Evolutionary conservation across 2,888 invertebrate genomes (phyloP).

Genomic region (Germaria angustata): DNA sequence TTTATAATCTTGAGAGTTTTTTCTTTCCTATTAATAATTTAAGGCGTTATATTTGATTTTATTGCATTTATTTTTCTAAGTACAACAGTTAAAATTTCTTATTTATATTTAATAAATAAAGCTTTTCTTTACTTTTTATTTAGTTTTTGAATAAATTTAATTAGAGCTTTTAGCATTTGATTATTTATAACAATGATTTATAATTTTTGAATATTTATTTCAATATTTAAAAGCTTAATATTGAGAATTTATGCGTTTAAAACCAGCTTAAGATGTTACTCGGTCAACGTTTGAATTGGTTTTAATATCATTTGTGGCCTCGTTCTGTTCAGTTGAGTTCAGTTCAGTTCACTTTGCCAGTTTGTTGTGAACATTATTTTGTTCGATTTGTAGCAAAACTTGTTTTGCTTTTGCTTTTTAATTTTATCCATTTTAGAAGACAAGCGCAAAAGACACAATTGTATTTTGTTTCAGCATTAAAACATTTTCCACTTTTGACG

Average conservation of each 20-base stretch:
- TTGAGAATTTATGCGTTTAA: constrained; percentile 3
- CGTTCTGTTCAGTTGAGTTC: constrained; percentile 34
- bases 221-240: not conserved
- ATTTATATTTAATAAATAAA: constrained; percentile 22
- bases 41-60: constrained; percentile 26
- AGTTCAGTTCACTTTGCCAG: constrained; percentile 12
- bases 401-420: constrained; percentile 24
- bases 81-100: constrained; percentile 24
- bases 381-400: constrained; percentile 21
- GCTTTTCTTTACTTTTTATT: constrained; percentile 42
- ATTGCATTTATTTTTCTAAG: not conserved
- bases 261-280: constrained; percentile 53
- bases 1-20: not conserved
- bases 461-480: constrained; percentile 3
- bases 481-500: not conserved
- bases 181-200: not conserved
- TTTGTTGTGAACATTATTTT: constrained; percentile 39
- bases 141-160: not conserved
- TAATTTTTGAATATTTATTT: constrained; percentile 3
- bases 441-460: constrained; percentile 59
- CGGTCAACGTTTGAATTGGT: constrained; percentile 62
- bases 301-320: constrained; percentile 60
- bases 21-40: constrained; percentile 10
- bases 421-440: constrained; percentile 13
- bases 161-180: too few species aligned